Conservation (phyloP, 2,888 invertebrate genomes). For the Ophioninae sp. region DNA sequence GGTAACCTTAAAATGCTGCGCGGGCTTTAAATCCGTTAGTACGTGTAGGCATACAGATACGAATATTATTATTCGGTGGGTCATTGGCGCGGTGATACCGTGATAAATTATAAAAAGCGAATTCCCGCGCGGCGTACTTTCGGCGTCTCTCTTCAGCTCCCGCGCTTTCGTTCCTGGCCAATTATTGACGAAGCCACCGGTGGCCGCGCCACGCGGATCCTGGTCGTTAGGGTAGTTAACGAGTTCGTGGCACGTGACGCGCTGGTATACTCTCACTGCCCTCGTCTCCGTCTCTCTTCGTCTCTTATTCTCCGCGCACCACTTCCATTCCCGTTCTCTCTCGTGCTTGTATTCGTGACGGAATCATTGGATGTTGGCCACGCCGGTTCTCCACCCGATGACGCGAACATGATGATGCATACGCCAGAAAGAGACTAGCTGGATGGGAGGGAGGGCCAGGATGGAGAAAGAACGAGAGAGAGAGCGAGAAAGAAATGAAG, state of each 20-base stretch:
- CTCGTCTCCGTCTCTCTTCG: slow-evolving; percentile 19
- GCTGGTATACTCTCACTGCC: slow-evolving; percentile 50
- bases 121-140: slow-evolving; percentile 61
- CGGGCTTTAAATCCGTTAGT: background rate
- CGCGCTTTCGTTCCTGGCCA: slow-evolving; percentile 68
- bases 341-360: slow-evolving; percentile 58
- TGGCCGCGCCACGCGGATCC: slow-evolving; percentile 76
- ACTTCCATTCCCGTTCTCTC: slow-evolving; percentile 51
- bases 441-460: slow-evolving; percentile 1
- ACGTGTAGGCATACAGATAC: slow-evolving; percentile 10
- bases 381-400: slow-evolving; percentile 53
- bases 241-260: slow-evolving; percentile 77
- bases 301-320: slow-evolving; percentile 47
- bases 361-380: slow-evolving; percentile 60
- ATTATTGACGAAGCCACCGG: slow-evolving; percentile 75
- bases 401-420: slow-evolving; percentile 50
- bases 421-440: slow-evolving; percentile 16
- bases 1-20: background rate
- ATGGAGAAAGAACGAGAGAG: slow-evolving; percentile 19
- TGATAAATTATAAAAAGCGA: slow-evolving; percentile 65
- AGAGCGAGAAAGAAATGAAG: slow-evolving; percentile 8
- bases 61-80: slow-evolving; percentile 50
- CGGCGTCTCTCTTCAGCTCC: slow-evolving; percentile 41
- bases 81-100: slow-evolving; percentile 58
- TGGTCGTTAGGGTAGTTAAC: slow-evolving; percentile 78